Percentiles rank a stretch among this genome's conserved stretches.
phyloP scores from a whole-genome alignment of 1,140 invertebrate genomes.

The Akabosia matsudoensis region DNA sequence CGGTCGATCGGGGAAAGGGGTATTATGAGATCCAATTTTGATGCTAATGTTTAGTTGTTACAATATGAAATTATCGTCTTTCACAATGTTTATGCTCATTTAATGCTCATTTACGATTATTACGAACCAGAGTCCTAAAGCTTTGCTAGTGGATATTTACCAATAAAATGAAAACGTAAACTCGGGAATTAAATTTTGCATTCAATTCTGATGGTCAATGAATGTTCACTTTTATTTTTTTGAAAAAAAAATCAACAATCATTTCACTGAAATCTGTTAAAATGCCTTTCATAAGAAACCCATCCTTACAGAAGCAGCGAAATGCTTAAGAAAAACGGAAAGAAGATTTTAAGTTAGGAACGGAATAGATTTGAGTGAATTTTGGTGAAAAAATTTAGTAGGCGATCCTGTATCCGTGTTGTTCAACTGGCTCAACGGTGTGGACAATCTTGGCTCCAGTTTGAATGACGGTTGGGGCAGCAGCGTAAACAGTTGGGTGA shows the following conservation, averaged over 20 bases:
- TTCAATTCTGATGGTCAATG: conserved; percentile 4
- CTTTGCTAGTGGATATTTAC: neutral
- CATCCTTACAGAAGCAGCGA: no score
- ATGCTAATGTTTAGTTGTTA: no score
- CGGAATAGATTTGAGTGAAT: neutral
- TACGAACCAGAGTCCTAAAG: no score
- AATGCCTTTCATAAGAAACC: no score
- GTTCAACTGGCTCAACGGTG: conserved; percentile 53
- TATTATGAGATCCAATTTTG: no score
- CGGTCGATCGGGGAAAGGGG: no score
- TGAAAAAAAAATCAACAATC: neutral
- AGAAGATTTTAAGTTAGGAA: conserved; percentile 8
- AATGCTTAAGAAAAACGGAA: neutral
- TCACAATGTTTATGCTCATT: no score
- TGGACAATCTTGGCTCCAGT: conserved; percentile 52
- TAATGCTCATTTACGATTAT: no score
- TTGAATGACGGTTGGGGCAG: conserved; percentile 40
- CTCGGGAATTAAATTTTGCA: neutral
- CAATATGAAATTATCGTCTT: no score
- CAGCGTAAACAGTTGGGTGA: conserved; percentile 40
- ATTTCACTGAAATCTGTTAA: no score
- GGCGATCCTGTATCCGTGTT: conserved; percentile 53
- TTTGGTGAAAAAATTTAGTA: conserved; percentile 44
- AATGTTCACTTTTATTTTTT: neutral
- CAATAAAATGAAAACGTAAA: neutral